Conservation (phyloP, 2,113 vertebrate genomes). For the Dicrurus megarhynchus region DNA sequence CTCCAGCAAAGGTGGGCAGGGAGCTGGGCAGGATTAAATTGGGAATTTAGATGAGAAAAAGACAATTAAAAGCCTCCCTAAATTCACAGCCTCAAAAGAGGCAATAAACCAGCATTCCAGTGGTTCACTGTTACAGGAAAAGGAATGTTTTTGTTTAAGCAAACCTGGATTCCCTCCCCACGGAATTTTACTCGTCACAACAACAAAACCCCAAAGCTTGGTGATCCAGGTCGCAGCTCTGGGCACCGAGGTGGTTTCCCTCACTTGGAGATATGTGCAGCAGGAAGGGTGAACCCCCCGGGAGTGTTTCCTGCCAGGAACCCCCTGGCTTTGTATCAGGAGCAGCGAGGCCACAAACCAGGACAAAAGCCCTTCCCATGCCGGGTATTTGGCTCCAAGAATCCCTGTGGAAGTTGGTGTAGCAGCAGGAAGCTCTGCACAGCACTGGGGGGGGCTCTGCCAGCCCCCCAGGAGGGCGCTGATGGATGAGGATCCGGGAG, state of each 20-base stretch:
- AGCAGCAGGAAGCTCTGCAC: not conserved
- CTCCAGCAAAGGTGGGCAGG: not conserved
- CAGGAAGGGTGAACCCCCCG: fast-evolving
- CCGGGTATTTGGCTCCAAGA: fast-evolving
- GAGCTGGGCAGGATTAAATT: not conserved
- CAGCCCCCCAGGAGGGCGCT: not conserved
- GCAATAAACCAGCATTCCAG: not conserved
- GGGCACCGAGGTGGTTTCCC: not conserved
- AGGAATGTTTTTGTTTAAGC: not conserved
- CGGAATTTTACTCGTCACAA: fast-evolving
- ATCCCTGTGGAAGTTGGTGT: fast-evolving
- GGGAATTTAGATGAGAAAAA: not conserved
- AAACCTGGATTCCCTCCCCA: not conserved
- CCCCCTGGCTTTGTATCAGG: fast-evolving
- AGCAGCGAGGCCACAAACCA: not conserved
- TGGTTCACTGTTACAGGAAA: not conserved
- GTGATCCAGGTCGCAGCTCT: fast-evolving
- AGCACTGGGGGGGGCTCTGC: not conserved
- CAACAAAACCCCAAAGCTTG: not conserved
- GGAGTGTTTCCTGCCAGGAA: fast-evolving
- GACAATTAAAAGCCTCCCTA: not conserved
- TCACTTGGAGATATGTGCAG: fast-evolving
- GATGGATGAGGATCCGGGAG: not conserved
- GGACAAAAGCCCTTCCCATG: not conserved
- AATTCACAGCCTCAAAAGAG: not conserved